These are phyloP conservation scores for Diarsia rubi DNA, from an alignment of 2,888 invertebrate genomes.

Conservation along the genomic window DNA sequence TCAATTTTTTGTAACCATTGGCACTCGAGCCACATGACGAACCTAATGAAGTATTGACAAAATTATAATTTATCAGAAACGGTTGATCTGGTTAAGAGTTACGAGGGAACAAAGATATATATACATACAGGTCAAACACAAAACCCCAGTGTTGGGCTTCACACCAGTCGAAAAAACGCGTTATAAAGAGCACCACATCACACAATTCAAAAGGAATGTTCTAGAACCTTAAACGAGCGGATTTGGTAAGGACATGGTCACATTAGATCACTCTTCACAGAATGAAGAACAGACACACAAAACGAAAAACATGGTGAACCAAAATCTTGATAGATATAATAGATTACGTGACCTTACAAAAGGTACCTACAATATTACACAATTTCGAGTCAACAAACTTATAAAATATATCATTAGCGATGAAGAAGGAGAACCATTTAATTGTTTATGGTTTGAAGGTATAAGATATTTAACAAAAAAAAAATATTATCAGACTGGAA, in stretches of 20 bases:
- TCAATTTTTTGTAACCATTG: no score
- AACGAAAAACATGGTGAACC: conserved; percentile 24
- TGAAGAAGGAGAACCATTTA: background rate
- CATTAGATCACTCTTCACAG: background rate
- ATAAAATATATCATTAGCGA: background rate
- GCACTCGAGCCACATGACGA: no score
- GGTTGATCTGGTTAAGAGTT: no score
- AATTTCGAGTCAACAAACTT: conserved; percentile 27
- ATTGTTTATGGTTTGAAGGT: no score
- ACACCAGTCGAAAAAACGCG: background rate
- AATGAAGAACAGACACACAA: background rate
- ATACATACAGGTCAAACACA: background rate
- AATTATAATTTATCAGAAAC: no score
- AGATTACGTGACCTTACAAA: conserved; percentile 19
- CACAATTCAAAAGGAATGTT: background rate
- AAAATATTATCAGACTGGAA: background rate
- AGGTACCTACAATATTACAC: conserved; percentile 8
- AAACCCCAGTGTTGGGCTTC: background rate
- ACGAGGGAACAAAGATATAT: background rate
- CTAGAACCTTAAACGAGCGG: background rate
- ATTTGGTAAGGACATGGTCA: conserved; percentile 20
- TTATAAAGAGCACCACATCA: background rate
- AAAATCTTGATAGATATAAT: conserved; percentile 8
- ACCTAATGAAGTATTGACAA: no score
- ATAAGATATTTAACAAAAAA: background rate